Evolutionary conservation across 2,113 vertebrate genomes (phyloP), one percentile per base, ranked within the genome.

Genomic region (Myocastor coypus): DNA sequence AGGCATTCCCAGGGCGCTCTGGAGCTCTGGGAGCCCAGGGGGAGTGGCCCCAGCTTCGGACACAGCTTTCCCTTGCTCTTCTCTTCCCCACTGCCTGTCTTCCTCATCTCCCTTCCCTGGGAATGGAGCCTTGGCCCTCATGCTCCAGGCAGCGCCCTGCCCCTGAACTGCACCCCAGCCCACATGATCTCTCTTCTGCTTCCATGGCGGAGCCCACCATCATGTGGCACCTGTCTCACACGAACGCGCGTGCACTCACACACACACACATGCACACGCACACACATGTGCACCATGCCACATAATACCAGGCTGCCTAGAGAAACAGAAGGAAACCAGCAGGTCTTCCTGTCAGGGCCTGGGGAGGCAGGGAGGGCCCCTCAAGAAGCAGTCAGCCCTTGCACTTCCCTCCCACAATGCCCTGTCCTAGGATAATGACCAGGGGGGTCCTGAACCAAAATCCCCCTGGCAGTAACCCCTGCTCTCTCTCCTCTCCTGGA

Each of bases 311-410:
- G 69, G 37, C 37, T 46, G 46, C 40, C 40, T 30, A 0, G 68
- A 75, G 1, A 37, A 68, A 32, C 24, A 8, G 22, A 37, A 26
- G 22, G 32, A 71, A 59, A 34, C 32, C 19, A 12, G 28, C 10
- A 59, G 19, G 8, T 0, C 17, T 46, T 2, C 64, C n/a, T 8
- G 5, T 46, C 66, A 30, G 13, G 32, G 32, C 46, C 59, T 14
- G 55, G 32, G 37, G 50, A 26, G 8, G 22, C 1, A 3, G 12
- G 8, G 1, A 9, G 13, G 26, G 52, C 8, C 0, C 64, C 30
- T 28, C n/a, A 40, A 34, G 82, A 4, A 22, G 30, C 40, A n/a
- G 26, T 30, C 42, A 40, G 42, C 19, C 11, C n/a, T 22, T 16
- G 3, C 7, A 24, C 17, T 22, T 26, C n/a, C 34, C 46, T 9